These are phyloP conservation scores for western clawed frog (Xenopus tropicalis) DNA, from an alignment of 2,113 vertebrate species.

Conservation along the genomic window UCB_Xtro_10.0 CM004446.2:81754501-81755000, in stretches of 20 bases:
- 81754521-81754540: neutral
- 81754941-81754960: too few relatives aligned
- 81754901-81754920: conserved; percentile 14
- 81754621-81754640: conserved; percentile 53
- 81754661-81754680: conserved; percentile 53
- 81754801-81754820: conserved; percentile 49
- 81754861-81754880: conserved; percentile 39
- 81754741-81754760: conserved; percentile 40
- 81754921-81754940: too few relatives aligned
- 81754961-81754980: too few relatives aligned
- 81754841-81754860: conserved; percentile 45
- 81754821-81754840: conserved; percentile 45
- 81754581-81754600: conserved; percentile 1
- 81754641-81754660: conserved; percentile 49
- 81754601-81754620: conserved; percentile 55
- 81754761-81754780: conserved; percentile 1
- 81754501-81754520: neutral
- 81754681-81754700: conserved; percentile 58
- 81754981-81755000: too few relatives aligned
- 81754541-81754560: neutral
- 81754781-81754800: conserved; percentile 39
- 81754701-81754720: conserved; percentile 52
- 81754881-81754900: conserved; percentile 29
- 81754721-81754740: conserved; percentile 30
- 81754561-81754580: conserved; percentile 32